phyloP scores from a whole-genome alignment of 2,888 invertebrate genomes.

The Lepidochrysops patricia region DNA sequence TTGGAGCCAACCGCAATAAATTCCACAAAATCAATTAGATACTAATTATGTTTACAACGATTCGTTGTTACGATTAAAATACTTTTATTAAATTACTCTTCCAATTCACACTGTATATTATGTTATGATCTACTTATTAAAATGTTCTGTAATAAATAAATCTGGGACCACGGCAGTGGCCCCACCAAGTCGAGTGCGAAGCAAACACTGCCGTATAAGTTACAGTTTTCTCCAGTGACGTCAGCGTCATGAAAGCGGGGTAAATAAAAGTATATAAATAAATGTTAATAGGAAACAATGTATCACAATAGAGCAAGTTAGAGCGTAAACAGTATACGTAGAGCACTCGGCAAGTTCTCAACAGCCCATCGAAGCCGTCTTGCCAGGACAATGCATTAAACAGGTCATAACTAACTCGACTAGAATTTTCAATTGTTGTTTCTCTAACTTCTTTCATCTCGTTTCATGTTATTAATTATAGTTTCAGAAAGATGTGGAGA shows the following conservation, averaged over 20 bases:
- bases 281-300: background rate
- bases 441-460: conserved; percentile 26
- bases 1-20: too few species aligned
- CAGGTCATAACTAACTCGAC: conserved; percentile 22
- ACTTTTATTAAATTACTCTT: too few species aligned
- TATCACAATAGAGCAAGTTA: background rate
- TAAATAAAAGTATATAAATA: background rate
- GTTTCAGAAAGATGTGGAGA: conserved; percentile 24
- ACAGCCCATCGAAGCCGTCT: conserved; percentile 19
- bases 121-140: too few species aligned
- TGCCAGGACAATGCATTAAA: conserved; percentile 21
- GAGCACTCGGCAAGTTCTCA: conserved; percentile 9
- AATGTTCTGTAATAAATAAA: too few species aligned
- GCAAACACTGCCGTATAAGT: too few species aligned
- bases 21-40: too few species aligned
- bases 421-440: conserved; percentile 26
- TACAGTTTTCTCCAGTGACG: background rate
- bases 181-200: too few species aligned
- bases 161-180: too few species aligned
- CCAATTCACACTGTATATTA: too few species aligned
- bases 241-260: background rate
- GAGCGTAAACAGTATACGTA: background rate
- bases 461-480: conserved; percentile 27
- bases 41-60: too few species aligned
- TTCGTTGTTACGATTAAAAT: too few species aligned